Evolutionary conservation across 2,888 invertebrate species (phyloP).

Genomic region (Diarsia brunnea): DNA sequence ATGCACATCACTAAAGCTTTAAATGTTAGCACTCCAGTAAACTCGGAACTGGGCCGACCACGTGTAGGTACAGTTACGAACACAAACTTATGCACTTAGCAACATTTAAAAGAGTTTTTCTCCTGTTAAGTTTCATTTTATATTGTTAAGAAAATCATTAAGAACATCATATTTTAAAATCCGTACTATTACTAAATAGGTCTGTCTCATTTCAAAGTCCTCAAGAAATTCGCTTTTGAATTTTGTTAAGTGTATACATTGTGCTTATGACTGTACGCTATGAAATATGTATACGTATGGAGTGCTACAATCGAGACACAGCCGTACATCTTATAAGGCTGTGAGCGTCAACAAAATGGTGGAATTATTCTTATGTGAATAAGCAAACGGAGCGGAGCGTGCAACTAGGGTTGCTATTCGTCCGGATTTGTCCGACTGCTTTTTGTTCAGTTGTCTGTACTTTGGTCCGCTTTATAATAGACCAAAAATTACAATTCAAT

Average conservation of each 20-base stretch:
- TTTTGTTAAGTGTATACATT: neutral
- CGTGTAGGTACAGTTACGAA: slow-evolving; percentile 1
- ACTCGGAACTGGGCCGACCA: slow-evolving; percentile 16
- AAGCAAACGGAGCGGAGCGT: slow-evolving; percentile 38
- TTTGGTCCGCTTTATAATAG: neutral
- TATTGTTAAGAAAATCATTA: too few relatives aligned
- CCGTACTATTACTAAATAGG: neutral
- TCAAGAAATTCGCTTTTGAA: neutral
- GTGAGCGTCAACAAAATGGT: slow-evolving; percentile 44
- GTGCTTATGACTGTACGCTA: neutral
- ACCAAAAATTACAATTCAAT: neutral
- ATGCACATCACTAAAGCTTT: neutral
- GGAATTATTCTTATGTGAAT: slow-evolving; percentile 60
- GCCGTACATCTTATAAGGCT: slow-evolving; percentile 37
- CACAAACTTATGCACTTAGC: neutral
- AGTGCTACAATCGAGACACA: slow-evolving; percentile 10
- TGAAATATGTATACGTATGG: neutral
- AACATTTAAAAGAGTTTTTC: neutral
- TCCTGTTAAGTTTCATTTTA: neutral
- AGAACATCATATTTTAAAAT: neutral
- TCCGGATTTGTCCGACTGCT: neutral
- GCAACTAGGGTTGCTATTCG: neutral
- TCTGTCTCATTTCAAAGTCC: neutral
- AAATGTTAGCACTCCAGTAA: slow-evolving; percentile 29
- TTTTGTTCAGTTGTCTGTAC: neutral